These are phyloP conservation scores for Aplodontia rufa DNA, from an alignment of 2,113 vertebrate genomes.

Conservation along the genomic window DNA sequence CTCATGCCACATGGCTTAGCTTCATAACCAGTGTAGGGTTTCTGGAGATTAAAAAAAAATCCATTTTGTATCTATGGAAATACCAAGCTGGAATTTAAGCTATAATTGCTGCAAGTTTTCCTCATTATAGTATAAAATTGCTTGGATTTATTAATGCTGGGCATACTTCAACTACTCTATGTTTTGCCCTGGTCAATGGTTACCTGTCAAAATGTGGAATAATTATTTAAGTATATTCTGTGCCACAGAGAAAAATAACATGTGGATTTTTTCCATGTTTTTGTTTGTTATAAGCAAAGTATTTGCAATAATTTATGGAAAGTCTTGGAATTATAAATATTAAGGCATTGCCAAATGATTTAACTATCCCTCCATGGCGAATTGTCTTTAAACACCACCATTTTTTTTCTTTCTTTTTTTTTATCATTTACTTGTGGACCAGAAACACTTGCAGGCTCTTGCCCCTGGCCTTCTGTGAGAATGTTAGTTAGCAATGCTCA, in stretches of 20 bases:
- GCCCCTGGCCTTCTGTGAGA: conserved; percentile 94
- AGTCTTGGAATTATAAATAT: conserved; percentile 87
- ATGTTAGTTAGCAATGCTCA: conserved; percentile 97
- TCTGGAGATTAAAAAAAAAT: conserved; percentile 75
- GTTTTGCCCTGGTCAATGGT: conserved; percentile 70
- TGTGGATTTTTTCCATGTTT: conserved; percentile 75
- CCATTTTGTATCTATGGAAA: conserved; percentile 75
- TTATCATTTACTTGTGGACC: conserved; percentile 93
- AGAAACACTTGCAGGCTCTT: conserved; percentile 92
- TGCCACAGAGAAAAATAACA: conserved; percentile 70
- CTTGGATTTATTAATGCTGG: conserved; percentile 62
- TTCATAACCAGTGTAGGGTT: conserved; percentile 68
- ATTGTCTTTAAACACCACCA: conserved; percentile 87
- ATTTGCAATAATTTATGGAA: conserved; percentile 86
- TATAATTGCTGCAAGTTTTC: conserved; percentile 71
- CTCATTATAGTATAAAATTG: conserved; percentile 68
- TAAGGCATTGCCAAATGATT: conserved; percentile 86
- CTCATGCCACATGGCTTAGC: conserved; percentile 78
- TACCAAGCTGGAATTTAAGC: conserved; percentile 65
- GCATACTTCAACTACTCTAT: conserved; percentile 32
- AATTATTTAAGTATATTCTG: conserved; percentile 67
- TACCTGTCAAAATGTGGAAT: conserved; percentile 80
- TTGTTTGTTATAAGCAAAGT: conserved; percentile 83
- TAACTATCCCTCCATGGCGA: conserved; percentile 85
- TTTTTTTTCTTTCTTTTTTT: conserved; percentile 86